Conservation (phyloP, 2,888 invertebrate genomes). For the Phytoseiulus persimilis region DNA sequence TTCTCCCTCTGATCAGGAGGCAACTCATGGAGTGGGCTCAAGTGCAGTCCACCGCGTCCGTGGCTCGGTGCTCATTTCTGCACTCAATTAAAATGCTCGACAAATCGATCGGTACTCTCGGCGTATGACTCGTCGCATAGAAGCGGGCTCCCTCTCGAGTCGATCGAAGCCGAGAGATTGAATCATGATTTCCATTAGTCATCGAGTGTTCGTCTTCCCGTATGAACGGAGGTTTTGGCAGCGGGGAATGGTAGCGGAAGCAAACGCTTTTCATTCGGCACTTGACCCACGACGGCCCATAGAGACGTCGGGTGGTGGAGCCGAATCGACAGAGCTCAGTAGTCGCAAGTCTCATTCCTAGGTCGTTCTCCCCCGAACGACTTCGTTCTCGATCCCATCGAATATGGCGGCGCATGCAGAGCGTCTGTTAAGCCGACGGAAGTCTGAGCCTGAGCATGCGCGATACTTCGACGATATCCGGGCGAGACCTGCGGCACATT, state of each 20-base stretch:
- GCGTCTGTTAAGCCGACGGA: too few relatives aligned
- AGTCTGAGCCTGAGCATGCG: background rate
- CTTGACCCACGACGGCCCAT: too few relatives aligned
- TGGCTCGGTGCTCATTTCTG: background rate
- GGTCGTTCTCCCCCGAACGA: too few relatives aligned
- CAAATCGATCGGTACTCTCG: background rate
- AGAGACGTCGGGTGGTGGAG: too few relatives aligned
- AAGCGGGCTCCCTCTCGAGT: background rate
- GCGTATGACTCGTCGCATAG: background rate
- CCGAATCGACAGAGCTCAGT: too few relatives aligned
- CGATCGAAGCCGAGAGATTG: background rate
- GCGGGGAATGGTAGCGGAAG: too few relatives aligned
- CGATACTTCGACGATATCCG: background rate
- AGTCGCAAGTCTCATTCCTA: too few relatives aligned
- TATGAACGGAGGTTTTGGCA: background rate
- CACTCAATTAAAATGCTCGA: background rate
- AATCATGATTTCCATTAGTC: background rate
- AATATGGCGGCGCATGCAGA: too few relatives aligned
- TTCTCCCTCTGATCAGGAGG: background rate
- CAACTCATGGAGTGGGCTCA: background rate
- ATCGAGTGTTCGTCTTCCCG: background rate
- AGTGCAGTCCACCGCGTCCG: background rate
- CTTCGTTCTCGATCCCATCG: background rate
- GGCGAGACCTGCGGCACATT: background rate
- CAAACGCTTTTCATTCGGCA: too few relatives aligned